Percentiles rank a stretch among this genome's conserved stretches.
Evolutionary conservation across 1,140 invertebrate species (phyloP).

Genomic region (Drosophila santomea): DNA sequence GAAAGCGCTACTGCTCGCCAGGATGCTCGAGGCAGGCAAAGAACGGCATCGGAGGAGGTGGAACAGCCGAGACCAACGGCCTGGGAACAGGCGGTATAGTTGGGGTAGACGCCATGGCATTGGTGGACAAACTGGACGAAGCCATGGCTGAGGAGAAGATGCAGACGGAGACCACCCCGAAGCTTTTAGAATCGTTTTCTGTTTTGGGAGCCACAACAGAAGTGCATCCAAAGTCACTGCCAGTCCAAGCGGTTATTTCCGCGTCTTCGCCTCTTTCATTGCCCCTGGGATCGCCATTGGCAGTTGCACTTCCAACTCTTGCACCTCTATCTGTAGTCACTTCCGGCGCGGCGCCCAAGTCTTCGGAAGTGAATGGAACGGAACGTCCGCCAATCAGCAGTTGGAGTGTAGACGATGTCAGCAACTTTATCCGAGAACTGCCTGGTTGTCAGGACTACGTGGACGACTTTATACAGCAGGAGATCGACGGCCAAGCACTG

Average conservation of each 20-base stretch:
- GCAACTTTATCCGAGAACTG: constrained; percentile 94
- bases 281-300: neutral
- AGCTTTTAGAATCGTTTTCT: constrained; percentile 2
- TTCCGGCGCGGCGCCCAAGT: neutral
- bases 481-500: constrained; percentile 97
- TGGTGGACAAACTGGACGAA: constrained; percentile 67
- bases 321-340: constrained; percentile 3
- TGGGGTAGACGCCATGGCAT: constrained; percentile 51
- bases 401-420: constrained; percentile 89
- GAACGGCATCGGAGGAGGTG: constrained; percentile 15
- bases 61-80: constrained; percentile 24
- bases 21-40: constrained; percentile 70
- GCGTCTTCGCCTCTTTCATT: neutral
- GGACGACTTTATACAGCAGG: constrained; percentile 97
- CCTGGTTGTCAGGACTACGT: constrained; percentile 96
- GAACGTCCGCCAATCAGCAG: constrained; percentile 62
- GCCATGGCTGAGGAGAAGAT: constrained; percentile 68
- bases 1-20: constrained; percentile 91
- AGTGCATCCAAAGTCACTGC: neutral
- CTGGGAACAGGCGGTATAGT: constrained; percentile 51
- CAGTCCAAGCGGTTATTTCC: neutral
- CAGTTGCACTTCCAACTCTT: constrained; percentile 3
- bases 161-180: constrained; percentile 51
- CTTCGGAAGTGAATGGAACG: neutral
- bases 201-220: constrained; percentile 8